Evolutionary conservation across 2,113 vertebrate species (phyloP).

Genomic region (Brachypteracias leptosomus): DNA sequence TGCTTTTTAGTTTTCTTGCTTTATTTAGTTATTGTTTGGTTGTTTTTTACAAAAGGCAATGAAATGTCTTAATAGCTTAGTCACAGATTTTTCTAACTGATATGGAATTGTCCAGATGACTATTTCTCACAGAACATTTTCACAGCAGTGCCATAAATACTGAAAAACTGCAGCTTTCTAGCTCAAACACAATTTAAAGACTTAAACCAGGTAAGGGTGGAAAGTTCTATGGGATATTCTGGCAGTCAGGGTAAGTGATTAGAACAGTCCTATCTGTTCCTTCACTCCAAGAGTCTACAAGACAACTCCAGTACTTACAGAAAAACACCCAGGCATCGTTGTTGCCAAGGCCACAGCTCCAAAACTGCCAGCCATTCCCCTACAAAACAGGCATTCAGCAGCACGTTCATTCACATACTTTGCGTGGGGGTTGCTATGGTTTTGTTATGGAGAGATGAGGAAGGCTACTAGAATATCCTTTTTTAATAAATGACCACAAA

Average conservation of each 20-base stretch:
- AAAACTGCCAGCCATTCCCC: conserved; percentile 23
- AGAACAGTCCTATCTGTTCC: background rate
- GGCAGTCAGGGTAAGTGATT: background rate
- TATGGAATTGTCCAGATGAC: background rate
- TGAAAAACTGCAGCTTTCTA: background rate
- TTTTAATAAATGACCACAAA: background rate
- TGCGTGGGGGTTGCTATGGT: conserved; percentile 30
- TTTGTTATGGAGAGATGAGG: conserved; percentile 5
- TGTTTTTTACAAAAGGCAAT: background rate
- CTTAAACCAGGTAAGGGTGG: background rate
- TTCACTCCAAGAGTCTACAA: background rate
- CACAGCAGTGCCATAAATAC: background rate
- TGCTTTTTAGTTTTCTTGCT: too few relatives aligned
- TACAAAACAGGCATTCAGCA: conserved; percentile 38
- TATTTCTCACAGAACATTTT: background rate
- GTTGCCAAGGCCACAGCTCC: conserved; percentile 16
- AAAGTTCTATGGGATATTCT: background rate
- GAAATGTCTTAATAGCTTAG: background rate
- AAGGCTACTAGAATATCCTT: conserved; percentile 5
- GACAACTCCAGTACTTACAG: background rate
- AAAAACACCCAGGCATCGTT: background rate
- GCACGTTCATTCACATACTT: background rate
- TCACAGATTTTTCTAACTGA: background rate
- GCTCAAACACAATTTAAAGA: background rate
- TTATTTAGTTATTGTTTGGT: background rate